phyloP scores from a whole-genome alignment of 2,113 vertebrate species.

The Sardina pilchardus region DNA sequence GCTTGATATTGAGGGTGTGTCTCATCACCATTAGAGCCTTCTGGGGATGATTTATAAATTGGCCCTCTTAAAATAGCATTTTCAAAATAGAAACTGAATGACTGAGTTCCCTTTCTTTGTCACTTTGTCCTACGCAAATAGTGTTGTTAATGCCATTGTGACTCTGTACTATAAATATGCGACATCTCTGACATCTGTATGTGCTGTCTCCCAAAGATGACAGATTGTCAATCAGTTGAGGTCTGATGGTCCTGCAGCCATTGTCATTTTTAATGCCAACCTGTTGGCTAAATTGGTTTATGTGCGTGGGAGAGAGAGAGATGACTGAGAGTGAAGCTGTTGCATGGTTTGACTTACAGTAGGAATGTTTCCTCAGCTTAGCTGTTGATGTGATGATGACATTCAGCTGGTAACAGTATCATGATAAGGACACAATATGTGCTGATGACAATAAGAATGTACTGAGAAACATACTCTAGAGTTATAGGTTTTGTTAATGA shows the following conservation, averaged over 20 bases:
- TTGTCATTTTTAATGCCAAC: background rate
- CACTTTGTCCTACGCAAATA: slow-evolving; percentile 15
- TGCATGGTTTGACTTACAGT: background rate
- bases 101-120: slow-evolving; percentile 45
- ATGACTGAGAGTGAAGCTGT: background rate
- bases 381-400: background rate
- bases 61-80: slow-evolving; percentile 52
- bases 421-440: too few relatives aligned
- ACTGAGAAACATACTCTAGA: too few relatives aligned
- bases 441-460: too few relatives aligned
- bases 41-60: slow-evolving; percentile 27
- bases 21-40: slow-evolving; percentile 33
- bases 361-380: background rate
- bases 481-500: too few relatives aligned
- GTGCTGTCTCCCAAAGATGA: slow-evolving; percentile 21
- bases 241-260: background rate
- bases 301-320: background rate
- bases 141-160: slow-evolving; percentile 31
- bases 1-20: background rate
- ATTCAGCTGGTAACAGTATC: too few relatives aligned
- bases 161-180: slow-evolving; percentile 18
- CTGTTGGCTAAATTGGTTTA: background rate
- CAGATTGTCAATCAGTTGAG: slow-evolving; percentile 37
- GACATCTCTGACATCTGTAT: slow-evolving; percentile 29
- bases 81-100: slow-evolving; percentile 40